Evolutionary conservation across 2,113 vertebrate species (phyloP).

Genomic region (Paratilapia polleni): DNA sequence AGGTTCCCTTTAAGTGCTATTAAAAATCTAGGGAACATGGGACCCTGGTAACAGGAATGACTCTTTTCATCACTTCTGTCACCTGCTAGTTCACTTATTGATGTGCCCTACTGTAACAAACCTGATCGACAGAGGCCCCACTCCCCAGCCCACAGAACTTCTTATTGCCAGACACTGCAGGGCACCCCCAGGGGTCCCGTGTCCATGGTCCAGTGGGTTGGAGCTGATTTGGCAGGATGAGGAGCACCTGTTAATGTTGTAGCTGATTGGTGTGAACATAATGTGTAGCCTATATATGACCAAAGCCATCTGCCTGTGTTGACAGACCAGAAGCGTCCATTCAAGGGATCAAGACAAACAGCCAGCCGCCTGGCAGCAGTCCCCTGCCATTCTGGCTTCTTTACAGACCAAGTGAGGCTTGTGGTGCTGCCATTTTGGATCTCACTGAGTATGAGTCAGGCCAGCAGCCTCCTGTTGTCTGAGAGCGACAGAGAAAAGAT

Average conservation of each 20-base stretch:
- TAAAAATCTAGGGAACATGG: no score
- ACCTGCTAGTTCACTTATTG: no score
- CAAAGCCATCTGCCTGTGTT: background rate
- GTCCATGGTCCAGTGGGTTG: background rate
- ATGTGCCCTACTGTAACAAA: no score
- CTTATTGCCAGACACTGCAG: background rate
- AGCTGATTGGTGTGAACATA: background rate
- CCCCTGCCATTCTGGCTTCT: constrained; percentile 4
- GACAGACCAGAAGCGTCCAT: background rate
- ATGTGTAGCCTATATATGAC: background rate
- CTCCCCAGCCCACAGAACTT: background rate
- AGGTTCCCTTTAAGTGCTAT: no score
- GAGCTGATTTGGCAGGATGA: background rate
- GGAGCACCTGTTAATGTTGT: background rate
- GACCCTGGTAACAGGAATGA: no score
- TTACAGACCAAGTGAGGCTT: background rate
- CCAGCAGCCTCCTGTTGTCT: constrained; percentile 35
- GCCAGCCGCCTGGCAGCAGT: constrained; percentile 6
- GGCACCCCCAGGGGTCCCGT: background rate
- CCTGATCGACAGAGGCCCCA: no score
- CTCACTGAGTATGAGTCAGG: constrained; percentile 4
- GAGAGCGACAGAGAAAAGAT: constrained; percentile 45
- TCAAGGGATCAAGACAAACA: constrained; percentile 3
- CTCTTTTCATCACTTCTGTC: no score
- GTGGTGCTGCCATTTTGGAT: constrained; percentile 25